Evolutionary conservation across 2,113 vertebrate species (phyloP), one percentile per base, ranked within the genome.

Genomic region (Pelobates fuscus): DNA sequence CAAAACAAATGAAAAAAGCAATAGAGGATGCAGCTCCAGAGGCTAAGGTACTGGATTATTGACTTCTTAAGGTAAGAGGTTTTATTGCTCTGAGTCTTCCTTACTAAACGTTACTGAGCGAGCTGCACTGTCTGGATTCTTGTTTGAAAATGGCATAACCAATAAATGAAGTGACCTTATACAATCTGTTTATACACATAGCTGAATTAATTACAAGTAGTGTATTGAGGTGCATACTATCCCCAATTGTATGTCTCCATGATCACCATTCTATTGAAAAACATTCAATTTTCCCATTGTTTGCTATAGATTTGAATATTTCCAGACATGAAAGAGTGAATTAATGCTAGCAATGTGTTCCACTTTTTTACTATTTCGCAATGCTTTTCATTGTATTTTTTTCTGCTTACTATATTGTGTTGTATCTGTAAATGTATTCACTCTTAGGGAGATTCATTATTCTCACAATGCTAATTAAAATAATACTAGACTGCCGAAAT

Each of bases 1-100:
- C 60, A 63, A 63, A 70, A 72, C 44, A 32, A 63, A 63, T 72
- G 27, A 11, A 27, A 63, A 72, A 72, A 72, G 44, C 26, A 72
- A 63, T 49, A 62, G 70, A 71, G 59, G 32, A 52, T 14, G 25
- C 21, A 54, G 27, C 59, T 72, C 27, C 44, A 17, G 29, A 41
- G 27, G 70, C 46, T 72, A 52, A 64, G 2, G 49, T 63, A 63
- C 70, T 37, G 70, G 59, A 72, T 72, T 72, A 72, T 52, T 63
- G 59, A 72, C 58, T 54, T 20, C 26, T 54, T 63, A 54, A 64
- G 70, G 26, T 29, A 49, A 72, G 60, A 63, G 43, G 63, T 43
- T 52, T 72, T 72, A 72, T 72, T 72, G 58, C 27, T 30, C 32
- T 72, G 43, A 11, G 43, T 21, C 59, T 32, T 5, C 59, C 23